phyloP scores from a whole-genome alignment of 2,888 invertebrate species.

The Invenusta paracnida region DNA sequence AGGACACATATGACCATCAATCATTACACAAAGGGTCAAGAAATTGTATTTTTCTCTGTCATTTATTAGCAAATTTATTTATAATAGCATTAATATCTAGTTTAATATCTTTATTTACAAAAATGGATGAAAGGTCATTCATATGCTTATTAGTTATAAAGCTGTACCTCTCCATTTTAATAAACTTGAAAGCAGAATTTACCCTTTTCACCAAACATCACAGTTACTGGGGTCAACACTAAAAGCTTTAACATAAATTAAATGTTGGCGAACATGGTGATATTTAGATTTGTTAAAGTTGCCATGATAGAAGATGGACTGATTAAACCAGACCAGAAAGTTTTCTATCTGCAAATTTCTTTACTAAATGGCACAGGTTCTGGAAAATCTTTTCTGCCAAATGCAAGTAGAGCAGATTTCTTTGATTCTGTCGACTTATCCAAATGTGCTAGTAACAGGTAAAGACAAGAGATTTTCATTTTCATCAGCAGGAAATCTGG shows the following conservation, averaged over 20 bases:
- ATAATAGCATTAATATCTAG: not conserved
- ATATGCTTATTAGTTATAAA: not conserved
- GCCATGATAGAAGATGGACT: not conserved
- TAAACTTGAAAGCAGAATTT: not conserved
- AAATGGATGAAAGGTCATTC: not conserved
- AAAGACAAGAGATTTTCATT: not conserved
- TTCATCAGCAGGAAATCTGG: not conserved
- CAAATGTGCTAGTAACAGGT: not conserved
- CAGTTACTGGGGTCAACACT: not conserved
- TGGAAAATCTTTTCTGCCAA: slow-evolving; percentile 7
- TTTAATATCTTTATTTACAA: not conserved
- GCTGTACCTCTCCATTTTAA: not conserved
- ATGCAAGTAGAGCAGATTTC: slow-evolving; percentile 11
- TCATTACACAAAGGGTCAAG: not conserved
- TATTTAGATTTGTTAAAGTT: not conserved
- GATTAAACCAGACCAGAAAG: not conserved
- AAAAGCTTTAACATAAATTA: not conserved
- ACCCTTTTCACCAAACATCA: not conserved
- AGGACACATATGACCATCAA: not conserved
- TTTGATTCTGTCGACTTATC: not conserved
- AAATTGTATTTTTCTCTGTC: not conserved
- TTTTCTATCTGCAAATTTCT: not conserved
- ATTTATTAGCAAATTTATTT: not conserved
- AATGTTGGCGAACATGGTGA: not conserved
- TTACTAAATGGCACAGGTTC: not conserved